A percentile compares a stretch with the other conserved stretches of the same genome.
Evolutionary conservation across 2,113 vertebrate species (phyloP).

Genomic region (Athene noctua): DNA sequence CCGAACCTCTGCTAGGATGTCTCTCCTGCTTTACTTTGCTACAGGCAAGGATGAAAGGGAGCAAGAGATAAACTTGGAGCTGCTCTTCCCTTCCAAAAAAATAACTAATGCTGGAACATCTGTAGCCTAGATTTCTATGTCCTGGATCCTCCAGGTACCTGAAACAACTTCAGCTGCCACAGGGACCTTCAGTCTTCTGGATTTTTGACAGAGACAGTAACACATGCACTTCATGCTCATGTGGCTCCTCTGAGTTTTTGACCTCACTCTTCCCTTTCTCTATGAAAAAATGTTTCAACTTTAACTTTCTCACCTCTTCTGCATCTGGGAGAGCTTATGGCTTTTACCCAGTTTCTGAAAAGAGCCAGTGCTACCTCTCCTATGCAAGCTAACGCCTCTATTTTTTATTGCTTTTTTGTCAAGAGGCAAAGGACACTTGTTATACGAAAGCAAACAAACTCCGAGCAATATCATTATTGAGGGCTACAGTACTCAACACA

Average conservation of each 20-base stretch:
- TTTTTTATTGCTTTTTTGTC: not conserved
- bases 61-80: not conserved
- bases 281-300: not conserved
- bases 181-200: rapidly evolving
- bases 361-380: not conserved
- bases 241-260: not conserved
- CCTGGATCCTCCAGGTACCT: not conserved
- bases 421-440: not conserved
- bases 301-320: not conserved
- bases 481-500: not conserved
- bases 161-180: not conserved
- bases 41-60: not conserved
- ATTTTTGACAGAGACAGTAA: not conserved
- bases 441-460: not conserved
- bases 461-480: not conserved
- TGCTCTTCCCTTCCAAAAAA: not conserved
- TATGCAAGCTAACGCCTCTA: not conserved
- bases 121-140: not conserved
- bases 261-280: not conserved
- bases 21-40: not conserved
- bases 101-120: not conserved
- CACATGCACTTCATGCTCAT: not conserved
- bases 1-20: not conserved
- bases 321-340: not conserved
- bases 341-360: not conserved